These are phyloP conservation scores for Zapus hudsonius DNA, from an alignment of 2,113 vertebrate species.

Conservation along the genomic window DNA sequence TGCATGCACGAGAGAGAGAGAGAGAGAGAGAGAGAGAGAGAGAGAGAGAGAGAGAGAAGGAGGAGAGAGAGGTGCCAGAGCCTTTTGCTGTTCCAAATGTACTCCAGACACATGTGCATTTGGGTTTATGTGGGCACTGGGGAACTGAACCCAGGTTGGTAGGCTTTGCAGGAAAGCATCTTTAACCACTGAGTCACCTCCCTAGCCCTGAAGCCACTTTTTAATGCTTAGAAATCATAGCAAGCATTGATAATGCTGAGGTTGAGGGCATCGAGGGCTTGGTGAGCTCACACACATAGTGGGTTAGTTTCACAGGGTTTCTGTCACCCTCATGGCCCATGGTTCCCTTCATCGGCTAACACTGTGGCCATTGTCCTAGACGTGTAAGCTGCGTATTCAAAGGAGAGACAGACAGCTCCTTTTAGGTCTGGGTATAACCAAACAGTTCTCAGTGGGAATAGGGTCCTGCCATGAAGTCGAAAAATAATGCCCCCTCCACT, in stretches of 20 bases:
- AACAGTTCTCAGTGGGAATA: constrained; percentile 65
- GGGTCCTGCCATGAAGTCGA: constrained; percentile 53
- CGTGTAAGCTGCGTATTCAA: constrained; percentile 16
- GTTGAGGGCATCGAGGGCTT: background rate
- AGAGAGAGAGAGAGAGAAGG: too few relatives aligned
- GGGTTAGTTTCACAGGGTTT: background rate
- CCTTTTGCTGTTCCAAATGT: too few relatives aligned
- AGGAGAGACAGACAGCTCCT: constrained; percentile 43
- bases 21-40: too few relatives aligned
- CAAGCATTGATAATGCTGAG: background rate
- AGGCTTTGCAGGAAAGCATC: too few relatives aligned
- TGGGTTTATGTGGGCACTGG: too few relatives aligned
- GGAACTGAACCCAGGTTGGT: too few relatives aligned
- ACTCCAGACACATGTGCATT: too few relatives aligned
- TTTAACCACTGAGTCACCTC: too few relatives aligned
- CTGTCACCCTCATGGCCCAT: fast-evolving
- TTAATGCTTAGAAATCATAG: background rate
- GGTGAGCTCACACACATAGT: fast-evolving
- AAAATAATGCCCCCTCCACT: constrained; percentile 58
- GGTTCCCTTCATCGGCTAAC: background rate
- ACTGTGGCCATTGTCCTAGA: background rate
- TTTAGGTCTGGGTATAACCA: constrained; percentile 36
- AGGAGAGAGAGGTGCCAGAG: too few relatives aligned
- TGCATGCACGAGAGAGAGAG: too few relatives aligned
- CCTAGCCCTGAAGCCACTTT: background rate